Evolutionary conservation across 2,888 invertebrate genomes (phyloP), one percentile per base, ranked within the genome.

Genomic region (Kuschelorhynchus macadamiae): DNA sequence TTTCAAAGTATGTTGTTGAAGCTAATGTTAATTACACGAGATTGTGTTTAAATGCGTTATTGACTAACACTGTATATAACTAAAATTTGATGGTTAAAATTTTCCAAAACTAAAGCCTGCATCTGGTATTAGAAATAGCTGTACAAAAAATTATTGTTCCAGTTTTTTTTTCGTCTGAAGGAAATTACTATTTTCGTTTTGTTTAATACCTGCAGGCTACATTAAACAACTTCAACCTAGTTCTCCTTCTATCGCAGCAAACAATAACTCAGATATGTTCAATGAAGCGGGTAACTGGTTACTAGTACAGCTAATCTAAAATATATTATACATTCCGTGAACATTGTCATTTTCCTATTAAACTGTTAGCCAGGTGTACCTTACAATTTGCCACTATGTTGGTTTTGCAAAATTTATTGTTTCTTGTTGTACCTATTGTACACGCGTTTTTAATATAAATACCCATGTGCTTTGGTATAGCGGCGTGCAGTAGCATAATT

Each of bases 331-430:
- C 25, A 8, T 61, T 25, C 46, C 30, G 33, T 21, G 41, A 63
- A 47, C 47, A 55, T 63, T 47, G 55, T 63, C 55, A 32, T 55
- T 63, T 46, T 63, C 46, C 7, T 55, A 63, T 63, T 63, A 55
- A 36, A 46, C 36, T 53, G 63, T 63, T 55, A 55, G 39, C 46
- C 55, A 55, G 63, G 63, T 63, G 47, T 18, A 36, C 32, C 18
- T 55, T 32, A 16, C 46, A 63, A 63, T 63, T 55, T 63, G 36
- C 62, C 55, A 61, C 52, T 44, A 62, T 60, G 49, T 39, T 39
- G 57, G 57, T 57, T 57, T 57, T 33, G 57, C 21, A 47, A 47
- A 33, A 57, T 46, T 57, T 57, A 57, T 57, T 57, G 44, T 44
- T 33, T 36, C 44, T 57, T 21, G 47, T 57, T 44, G n/a, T 42